These are phyloP conservation scores for Rafetus swinhoei DNA, from an alignment of 2,113 vertebrate species.

Conservation along the genomic window DNA sequence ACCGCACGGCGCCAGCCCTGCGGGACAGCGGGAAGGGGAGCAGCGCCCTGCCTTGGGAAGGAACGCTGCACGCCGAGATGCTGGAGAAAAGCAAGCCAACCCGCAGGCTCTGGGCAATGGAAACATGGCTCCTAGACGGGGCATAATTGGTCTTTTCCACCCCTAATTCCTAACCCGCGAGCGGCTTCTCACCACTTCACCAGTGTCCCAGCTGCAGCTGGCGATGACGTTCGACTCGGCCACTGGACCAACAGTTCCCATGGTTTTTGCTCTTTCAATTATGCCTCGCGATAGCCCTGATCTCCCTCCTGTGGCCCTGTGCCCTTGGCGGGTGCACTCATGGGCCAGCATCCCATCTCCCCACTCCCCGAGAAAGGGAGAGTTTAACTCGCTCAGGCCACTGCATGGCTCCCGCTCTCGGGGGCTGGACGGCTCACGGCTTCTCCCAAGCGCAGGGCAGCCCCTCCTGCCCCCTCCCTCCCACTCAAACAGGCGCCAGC, in stretches of 20 bases:
- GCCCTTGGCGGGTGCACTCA: background rate
- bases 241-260: background rate
- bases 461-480: background rate
- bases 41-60: background rate
- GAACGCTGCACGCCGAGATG: background rate
- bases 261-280: background rate
- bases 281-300: accelerated
- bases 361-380: background rate
- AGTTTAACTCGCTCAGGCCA: background rate
- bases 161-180: background rate
- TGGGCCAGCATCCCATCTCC: background rate
- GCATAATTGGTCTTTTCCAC: accelerated
- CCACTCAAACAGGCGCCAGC: background rate
- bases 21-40: background rate
- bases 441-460: background rate
- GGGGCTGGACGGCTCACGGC: background rate
- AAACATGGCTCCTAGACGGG: background rate
- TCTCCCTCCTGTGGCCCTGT: accelerated
- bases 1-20: background rate
- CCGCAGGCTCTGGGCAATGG: background rate
- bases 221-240: background rate
- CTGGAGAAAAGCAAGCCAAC: background rate
- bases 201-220: background rate
- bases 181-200: background rate
- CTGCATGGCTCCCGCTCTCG: background rate